Evolutionary conservation across 2,113 vertebrate genomes (phyloP).

Genomic region (Leucosticte australis): DNA sequence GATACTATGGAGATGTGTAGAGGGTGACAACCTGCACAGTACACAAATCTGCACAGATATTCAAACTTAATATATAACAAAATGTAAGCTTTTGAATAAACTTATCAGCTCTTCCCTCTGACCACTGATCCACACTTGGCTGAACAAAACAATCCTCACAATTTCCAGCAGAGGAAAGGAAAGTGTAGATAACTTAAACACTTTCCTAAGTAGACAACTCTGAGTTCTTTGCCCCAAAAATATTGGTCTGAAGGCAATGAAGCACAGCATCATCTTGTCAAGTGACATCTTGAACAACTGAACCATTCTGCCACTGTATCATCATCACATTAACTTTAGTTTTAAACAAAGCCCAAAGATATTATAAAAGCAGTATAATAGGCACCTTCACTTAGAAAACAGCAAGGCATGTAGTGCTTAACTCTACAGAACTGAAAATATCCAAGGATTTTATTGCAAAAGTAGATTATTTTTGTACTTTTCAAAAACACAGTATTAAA

Average conservation of each 20-base stretch:
- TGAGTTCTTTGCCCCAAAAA: background rate
- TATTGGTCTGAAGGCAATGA: background rate
- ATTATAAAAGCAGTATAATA: background rate
- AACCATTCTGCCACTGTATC: background rate
- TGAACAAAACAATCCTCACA: background rate
- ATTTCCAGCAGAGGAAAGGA: background rate
- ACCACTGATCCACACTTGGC: background rate
- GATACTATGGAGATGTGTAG: background rate
- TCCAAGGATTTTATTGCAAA: background rate
- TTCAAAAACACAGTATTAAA: background rate
- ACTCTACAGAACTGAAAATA: background rate
- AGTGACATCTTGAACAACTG: background rate
- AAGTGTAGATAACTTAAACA: background rate
- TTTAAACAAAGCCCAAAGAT: background rate
- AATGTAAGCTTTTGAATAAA: background rate
- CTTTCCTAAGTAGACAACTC: background rate
- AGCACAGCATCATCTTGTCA: background rate
- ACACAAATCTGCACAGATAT: background rate
- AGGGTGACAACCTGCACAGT: background rate
- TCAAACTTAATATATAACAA: background rate
- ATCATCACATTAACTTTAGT: background rate
- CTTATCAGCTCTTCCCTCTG: background rate
- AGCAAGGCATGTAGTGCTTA: background rate
- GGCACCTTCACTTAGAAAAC: background rate
- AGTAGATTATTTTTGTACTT: background rate